A percentile compares a stretch with the other conserved stretches of the same genome.
These are phyloP conservation scores for Sialis lutaria DNA, from an alignment of 2,888 invertebrate species.

Conservation along the genomic window DNA sequence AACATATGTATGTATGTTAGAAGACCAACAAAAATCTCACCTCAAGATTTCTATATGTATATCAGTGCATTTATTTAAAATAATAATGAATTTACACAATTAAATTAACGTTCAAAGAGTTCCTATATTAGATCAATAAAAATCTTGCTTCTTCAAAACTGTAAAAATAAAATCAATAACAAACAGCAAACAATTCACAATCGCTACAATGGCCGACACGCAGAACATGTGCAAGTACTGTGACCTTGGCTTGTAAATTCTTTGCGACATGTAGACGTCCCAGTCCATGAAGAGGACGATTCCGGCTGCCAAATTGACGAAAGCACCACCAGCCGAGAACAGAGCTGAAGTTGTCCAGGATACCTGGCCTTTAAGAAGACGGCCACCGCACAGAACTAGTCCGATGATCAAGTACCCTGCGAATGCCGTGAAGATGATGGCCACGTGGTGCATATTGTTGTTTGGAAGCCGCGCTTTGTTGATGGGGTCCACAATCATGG, in stretches of 20 bases:
- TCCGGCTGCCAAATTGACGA: conserved; percentile 45
- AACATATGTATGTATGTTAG: no score
- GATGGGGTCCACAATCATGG: conserved; percentile 44
- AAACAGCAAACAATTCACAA: conserved; percentile 40
- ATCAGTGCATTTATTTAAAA: no score
- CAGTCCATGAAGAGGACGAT: conserved; percentile 37
- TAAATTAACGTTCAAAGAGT: no score
- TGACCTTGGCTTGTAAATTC: conserved; percentile 41
- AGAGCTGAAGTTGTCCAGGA: conserved; percentile 45
- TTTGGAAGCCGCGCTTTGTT: conserved; percentile 33
- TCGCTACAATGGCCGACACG: conserved; percentile 43
- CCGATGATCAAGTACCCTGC: conserved; percentile 49
- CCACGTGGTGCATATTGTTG: conserved; percentile 38
- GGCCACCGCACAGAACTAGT: conserved; percentile 37
- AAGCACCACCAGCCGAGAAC: conserved; percentile 40
- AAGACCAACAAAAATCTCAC: no score
- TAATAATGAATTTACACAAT: no score
- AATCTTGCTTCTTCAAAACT: conserved; percentile 34
- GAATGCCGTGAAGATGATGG: conserved; percentile 46
- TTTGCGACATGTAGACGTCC: conserved; percentile 25
- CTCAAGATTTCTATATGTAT: no score
- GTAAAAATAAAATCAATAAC: conserved; percentile 42
- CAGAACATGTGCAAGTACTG: conserved; percentile 44
- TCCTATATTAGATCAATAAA: conserved; percentile 16
- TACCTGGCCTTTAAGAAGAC: conserved; percentile 39